These are phyloP conservation scores for Yoshiicerus persimilis DNA, from an alignment of 1,140 invertebrate genomes.

Conservation along the genomic window DNA sequence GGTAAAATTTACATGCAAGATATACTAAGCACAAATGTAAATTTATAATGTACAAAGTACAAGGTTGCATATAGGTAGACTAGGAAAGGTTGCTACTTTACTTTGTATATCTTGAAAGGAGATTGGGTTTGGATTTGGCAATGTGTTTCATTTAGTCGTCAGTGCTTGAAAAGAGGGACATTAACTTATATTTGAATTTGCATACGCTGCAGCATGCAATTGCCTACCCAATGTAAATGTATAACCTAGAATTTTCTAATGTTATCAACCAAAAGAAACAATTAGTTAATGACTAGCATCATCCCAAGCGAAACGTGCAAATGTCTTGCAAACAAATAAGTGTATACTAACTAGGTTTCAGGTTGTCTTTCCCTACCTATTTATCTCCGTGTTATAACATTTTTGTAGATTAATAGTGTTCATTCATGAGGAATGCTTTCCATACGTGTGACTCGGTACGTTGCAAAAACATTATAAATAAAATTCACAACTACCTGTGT, in stretches of 20 bases:
- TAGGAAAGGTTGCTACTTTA: neutral
- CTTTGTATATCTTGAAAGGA: neutral
- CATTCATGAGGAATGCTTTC: neutral
- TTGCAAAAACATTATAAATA: neutral
- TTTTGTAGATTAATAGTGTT: neutral
- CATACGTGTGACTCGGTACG: neutral
- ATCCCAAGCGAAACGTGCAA: neutral
- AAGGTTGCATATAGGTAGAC: too few relatives aligned
- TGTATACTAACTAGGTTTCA: neutral
- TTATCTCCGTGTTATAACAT: neutral
- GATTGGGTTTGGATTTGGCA: neutral
- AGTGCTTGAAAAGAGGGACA: neutral
- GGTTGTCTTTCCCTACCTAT: neutral
- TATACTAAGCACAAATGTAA: too few relatives aligned
- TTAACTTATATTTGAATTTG: neutral
- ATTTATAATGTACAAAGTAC: too few relatives aligned
- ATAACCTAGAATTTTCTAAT: neutral
- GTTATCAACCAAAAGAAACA: neutral
- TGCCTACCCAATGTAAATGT: neutral
- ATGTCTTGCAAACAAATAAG: neutral
- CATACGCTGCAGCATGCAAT: neutral
- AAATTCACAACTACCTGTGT: neutral
- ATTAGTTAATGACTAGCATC: neutral
- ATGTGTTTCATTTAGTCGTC: neutral
- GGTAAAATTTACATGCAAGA: too few relatives aligned